Evolutionary conservation across 2,888 invertebrate genomes (phyloP).

Genomic region (Lacanobia oleracea): DNA sequence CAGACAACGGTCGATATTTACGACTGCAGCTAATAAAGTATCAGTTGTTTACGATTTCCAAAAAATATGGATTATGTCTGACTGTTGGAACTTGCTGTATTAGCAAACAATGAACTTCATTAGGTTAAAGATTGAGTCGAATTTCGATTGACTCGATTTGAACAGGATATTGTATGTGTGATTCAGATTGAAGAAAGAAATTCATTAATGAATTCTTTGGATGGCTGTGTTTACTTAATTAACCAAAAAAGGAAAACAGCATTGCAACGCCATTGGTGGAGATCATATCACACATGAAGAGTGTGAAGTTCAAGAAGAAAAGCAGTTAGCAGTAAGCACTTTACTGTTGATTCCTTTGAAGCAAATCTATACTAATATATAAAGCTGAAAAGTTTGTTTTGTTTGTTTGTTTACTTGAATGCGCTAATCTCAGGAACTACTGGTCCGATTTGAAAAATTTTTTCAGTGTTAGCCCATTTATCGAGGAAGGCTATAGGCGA

Average conservation of each 20-base stretch:
- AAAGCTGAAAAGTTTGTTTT: too few relatives aligned
- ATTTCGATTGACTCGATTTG: not conserved
- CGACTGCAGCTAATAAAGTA: conserved; percentile 69
- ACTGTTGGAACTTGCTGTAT: not conserved
- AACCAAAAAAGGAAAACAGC: too few relatives aligned
- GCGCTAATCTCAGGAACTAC: too few relatives aligned
- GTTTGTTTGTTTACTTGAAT: too few relatives aligned
- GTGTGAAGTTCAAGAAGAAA: not conserved
- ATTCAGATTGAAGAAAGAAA: conserved; percentile 4
- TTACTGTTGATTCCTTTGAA: not conserved
- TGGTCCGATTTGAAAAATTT: too few relatives aligned
- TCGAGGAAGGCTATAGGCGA: too few relatives aligned
- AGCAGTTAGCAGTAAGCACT: not conserved
- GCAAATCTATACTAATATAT: too few relatives aligned
- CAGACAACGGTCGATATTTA: conserved; percentile 68
- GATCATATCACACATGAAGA: not conserved
- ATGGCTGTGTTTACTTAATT: conserved; percentile 8
- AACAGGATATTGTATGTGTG: conserved; percentile 5
- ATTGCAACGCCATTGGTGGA: not conserved
- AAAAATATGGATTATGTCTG: conserved; percentile 47
- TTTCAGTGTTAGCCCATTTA: too few relatives aligned
- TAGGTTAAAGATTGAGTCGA: rapidly evolving
- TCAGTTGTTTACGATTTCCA: conserved; percentile 70
- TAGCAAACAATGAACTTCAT: conserved; percentile 7
- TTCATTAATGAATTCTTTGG: conserved; percentile 10